Conservation (phyloP, 2,888 invertebrate species). For the Miltochrista miniata region DNA sequence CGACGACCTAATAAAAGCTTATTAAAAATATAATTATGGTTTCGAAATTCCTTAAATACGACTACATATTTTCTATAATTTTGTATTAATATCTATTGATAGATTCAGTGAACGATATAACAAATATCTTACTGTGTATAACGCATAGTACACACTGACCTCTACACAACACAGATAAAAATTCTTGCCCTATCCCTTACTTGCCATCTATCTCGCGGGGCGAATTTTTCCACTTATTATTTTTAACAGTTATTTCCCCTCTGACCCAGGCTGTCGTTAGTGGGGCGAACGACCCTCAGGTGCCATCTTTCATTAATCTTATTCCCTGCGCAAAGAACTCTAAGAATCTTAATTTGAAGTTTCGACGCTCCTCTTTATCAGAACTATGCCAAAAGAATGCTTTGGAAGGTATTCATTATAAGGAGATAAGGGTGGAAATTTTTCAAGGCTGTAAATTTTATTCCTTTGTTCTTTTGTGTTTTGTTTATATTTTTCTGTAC, state of each 20-base stretch:
- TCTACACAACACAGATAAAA: too few relatives aligned
- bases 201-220: background rate
- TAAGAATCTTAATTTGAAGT: slow-evolving; percentile 83
- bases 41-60: too few relatives aligned
- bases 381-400: slow-evolving; percentile 82
- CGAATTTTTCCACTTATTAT: slow-evolving; percentile 61
- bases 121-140: too few relatives aligned
- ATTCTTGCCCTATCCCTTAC: too few relatives aligned
- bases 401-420: slow-evolving; percentile 72
- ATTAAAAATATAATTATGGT: too few relatives aligned
- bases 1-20: too few relatives aligned
- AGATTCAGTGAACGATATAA: too few relatives aligned
- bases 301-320: slow-evolving; percentile 81
- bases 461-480: slow-evolving; percentile 14
- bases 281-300: slow-evolving; percentile 64
- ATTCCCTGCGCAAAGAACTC: slow-evolving; percentile 72
- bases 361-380: slow-evolving; percentile 78
- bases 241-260: slow-evolving; percentile 64
- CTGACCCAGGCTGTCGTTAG: slow-evolving; percentile 64
- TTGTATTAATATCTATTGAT: too few relatives aligned
- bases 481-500: background rate
- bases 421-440: slow-evolving; percentile 54
- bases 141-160: too few relatives aligned
- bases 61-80: too few relatives aligned
- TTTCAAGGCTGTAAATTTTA: slow-evolving; percentile 38